Base-by-base conservation (phyloP, 2,888 invertebrate species). In the Alsophila aescularia region DNA sequence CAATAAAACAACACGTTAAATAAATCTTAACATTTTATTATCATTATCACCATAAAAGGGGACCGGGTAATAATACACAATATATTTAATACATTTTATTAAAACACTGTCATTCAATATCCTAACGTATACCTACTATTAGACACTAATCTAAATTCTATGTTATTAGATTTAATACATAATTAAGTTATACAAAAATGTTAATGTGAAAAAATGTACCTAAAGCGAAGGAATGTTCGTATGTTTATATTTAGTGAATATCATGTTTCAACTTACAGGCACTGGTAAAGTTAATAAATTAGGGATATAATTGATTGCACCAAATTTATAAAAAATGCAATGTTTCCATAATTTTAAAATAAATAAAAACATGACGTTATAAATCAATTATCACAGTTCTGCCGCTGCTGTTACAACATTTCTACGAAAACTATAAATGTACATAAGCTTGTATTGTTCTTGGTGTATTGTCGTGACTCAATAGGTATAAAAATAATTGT, bases 181-280 rank as follows among this genome's bases (percentile, higher is more conserved):
- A 67, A 59, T 70, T 72, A 71, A 72, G 56, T 69, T 70, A 65
- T 66, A 70, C 71, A 72, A 71, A 62, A 73, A 73, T 77, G 76
- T 75, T 80, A 73, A 68, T 63, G 67, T 67, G 72, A 75, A 73
- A 69, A 73, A 70, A 14, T 15, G 15, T 24, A 44, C 66, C 70
- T 70, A 68, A 68, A 70, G 69, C 67, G 70, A 76, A 70, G 77
- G 74, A 83, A 83, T 81, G 78, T 71, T 75, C 57, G 69, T 69
- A 62, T 69, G 64, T 66, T 64, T 67, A 68, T 66, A 67, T 51
- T 72, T 72, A 67, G 83, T 87, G 90, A 90, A 90, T 91, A 90
- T 90, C 77, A 80, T 87, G 77, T 75, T 73, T 69, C 27, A 39
- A 45, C 90, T 90, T 89, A 83, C 90, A 91, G 90, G 90, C 88